Evolutionary conservation across 30 jellyfish, hydroid and myxozoan species (phyloP).

Genomic region (Hydractinia symbiolongicarpus): DNA sequence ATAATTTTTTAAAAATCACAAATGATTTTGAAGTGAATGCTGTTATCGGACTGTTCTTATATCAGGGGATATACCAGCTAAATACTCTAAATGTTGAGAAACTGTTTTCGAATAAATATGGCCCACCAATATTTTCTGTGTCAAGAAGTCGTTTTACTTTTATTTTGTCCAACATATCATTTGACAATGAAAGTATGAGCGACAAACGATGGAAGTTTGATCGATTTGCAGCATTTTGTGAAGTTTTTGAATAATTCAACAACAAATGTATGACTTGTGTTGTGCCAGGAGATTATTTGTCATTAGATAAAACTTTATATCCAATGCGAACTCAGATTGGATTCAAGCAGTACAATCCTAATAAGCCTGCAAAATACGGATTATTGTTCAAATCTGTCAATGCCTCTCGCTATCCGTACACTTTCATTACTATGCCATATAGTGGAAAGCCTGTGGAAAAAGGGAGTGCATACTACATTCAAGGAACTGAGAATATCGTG

Average conservation of each 20-base stretch:
- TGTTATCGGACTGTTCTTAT: background rate
- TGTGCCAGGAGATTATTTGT: background rate
- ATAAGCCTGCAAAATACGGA: constrained; percentile 42
- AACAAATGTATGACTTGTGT: background rate
- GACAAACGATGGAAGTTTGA: background rate
- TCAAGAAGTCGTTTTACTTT: background rate
- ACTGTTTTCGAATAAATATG: background rate
- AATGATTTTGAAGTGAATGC: background rate
- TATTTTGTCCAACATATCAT: background rate
- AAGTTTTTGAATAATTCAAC: background rate
- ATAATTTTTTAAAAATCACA: background rate
- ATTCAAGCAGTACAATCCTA: constrained; percentile 35
- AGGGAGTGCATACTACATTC: too few species aligned
- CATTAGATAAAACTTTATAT: constrained; percentile 6
- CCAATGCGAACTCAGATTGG: constrained; percentile 37
- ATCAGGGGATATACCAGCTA: background rate
- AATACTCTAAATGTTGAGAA: background rate
- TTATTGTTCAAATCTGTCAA: constrained; percentile 30
- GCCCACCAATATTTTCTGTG: background rate
- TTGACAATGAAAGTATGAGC: background rate
- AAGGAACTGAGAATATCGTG: too few species aligned
- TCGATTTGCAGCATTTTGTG: background rate
- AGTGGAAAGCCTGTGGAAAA: constrained; percentile 50
- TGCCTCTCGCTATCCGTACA: constrained; percentile 26
- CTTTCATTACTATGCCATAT: constrained; percentile 12